phyloP scores from a whole-genome alignment of 2,113 vertebrate species.

The Propithecus coquereli region DNA sequence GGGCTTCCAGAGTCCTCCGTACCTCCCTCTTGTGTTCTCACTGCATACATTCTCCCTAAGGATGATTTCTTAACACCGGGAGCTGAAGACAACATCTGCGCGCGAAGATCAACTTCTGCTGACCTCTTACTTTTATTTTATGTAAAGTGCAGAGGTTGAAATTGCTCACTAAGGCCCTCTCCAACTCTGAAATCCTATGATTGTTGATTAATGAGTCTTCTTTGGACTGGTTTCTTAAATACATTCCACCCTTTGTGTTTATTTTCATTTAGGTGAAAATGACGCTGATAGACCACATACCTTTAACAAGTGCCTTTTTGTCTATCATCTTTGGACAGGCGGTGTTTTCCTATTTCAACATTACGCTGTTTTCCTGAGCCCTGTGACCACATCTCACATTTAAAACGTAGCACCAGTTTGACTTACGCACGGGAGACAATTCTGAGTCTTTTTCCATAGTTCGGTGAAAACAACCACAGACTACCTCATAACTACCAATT shows the following conservation, averaged over 20 bases:
- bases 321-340: not conserved
- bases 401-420: not conserved
- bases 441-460: not conserved
- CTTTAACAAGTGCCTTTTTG: slow-evolving; percentile 1
- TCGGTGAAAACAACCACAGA: not conserved
- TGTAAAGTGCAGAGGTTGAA: not conserved
- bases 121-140: not conserved
- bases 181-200: not conserved
- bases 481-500: not conserved
- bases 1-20: not conserved
- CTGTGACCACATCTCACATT: not conserved
- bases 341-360: not conserved
- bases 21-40: not conserved
- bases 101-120: not conserved
- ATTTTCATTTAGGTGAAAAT: not conserved
- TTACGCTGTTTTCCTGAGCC: not conserved
- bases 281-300: not conserved
- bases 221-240: not conserved
- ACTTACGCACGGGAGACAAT: not conserved
- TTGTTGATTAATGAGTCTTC: not conserved
- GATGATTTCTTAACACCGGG: not conserved
- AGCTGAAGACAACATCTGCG: not conserved
- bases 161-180: not conserved
- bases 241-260: not conserved
- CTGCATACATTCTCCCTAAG: not conserved